These are phyloP conservation scores for Dryobates pubescens DNA, from an alignment of 2,797 vertebrate species.

Conservation along the genomic window DNA sequence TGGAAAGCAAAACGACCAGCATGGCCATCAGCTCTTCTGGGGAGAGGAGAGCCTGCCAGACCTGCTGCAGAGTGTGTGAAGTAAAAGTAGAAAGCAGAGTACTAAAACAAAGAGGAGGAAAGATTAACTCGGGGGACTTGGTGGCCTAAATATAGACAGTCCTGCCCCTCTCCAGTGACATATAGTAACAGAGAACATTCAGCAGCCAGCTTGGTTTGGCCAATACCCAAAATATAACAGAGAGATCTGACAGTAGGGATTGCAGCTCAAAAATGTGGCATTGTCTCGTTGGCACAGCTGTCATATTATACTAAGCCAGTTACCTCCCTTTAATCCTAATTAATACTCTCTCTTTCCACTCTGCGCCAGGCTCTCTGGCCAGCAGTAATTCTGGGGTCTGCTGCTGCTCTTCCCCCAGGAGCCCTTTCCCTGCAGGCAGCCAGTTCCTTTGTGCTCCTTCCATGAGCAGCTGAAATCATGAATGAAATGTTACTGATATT, in stretches of 20 bases:
- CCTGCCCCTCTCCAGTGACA: constrained; percentile 1
- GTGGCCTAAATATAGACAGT: constrained; percentile 52
- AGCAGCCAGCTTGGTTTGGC: constrained; percentile 31
- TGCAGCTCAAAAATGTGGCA: constrained; percentile 2
- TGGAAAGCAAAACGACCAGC: constrained; percentile 15
- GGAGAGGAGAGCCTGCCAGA: neutral
- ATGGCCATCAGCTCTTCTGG: constrained; percentile 19
- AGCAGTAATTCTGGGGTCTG: neutral
- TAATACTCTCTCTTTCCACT: neutral
- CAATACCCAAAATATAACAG: constrained; percentile 40
- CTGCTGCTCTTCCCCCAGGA: neutral
- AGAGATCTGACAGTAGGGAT: constrained; percentile 16
- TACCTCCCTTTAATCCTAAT: constrained; percentile 37
- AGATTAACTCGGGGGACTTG: neutral
- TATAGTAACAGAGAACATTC: constrained; percentile 29
- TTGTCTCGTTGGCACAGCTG: constrained; percentile 46
- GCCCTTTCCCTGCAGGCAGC: neutral
- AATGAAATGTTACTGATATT: neutral
- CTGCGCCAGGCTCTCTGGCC: neutral
- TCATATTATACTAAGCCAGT: constrained; percentile 3
- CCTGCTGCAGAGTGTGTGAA: neutral
- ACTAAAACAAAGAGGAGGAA: neutral
- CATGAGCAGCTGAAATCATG: neutral
- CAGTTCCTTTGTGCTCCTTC: neutral
- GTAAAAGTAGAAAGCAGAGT: neutral